Base-by-base conservation (phyloP, 1,140 invertebrate species). In the Amyelois transitella region DNA sequence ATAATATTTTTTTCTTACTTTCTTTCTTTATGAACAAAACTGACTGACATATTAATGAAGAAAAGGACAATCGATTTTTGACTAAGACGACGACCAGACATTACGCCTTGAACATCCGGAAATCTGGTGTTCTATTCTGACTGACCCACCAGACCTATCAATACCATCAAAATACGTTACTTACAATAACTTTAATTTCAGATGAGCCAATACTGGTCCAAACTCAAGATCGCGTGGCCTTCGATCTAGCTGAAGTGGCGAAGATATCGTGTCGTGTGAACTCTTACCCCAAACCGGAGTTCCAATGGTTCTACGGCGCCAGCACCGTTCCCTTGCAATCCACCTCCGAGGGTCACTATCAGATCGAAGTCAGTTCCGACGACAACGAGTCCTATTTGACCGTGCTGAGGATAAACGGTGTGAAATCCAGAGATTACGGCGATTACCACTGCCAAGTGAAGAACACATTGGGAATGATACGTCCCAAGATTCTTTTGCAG, bases 281-380 rank as follows among this genome's bases (percentile, higher is more conserved):
- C 77, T 96, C 96, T 0, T 98, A 96, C 85, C 97, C 96, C 0
- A 94, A 95, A 71, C 96, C 96, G 0, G 94, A 96, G 71, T 97
- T 98, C 80, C 95, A 97, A 66, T 98, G 96, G 96, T 95, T 92
- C 61, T 96, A 92, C 62, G 93, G 92, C 5, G 92, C 91, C 0
- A 94, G 95, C 71, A 87, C 90, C 0, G 91, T 93, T 0, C 92
- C 93, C 0, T 81, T 95, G 7, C 91, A 94, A 56, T 92, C 92
- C 60, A 93, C 93, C 0, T 94, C 93, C n/a, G 94, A 96, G 64
- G 94, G 93, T 0, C 94, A 95, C 70, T 97, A 97, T 76, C 93
- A 95, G 58, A 95, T 96, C 1, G 95, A 93, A 44, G 93, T 94
- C 0, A 95, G 91, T 0, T 92, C 91, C 4, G 92, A 96, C 50